These are phyloP conservation scores for Onthophagus sagittarius DNA, from an alignment of 2,888 invertebrate genomes.

Conservation along the genomic window DNA sequence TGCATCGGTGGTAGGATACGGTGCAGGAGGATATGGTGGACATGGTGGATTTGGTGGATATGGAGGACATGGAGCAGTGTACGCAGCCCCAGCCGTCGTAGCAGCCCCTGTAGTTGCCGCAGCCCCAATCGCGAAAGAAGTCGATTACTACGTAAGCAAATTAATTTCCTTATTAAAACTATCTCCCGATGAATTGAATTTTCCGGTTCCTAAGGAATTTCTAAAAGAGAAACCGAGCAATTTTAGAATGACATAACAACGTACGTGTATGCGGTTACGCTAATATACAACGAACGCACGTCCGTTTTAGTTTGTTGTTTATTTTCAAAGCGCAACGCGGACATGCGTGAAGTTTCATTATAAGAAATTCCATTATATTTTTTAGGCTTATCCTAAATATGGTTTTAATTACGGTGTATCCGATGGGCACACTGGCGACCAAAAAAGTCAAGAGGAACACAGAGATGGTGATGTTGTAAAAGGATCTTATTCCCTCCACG, in stretches of 20 bases:
- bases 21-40: not conserved
- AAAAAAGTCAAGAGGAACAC: constrained; percentile 48
- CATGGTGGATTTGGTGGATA: not conserved
- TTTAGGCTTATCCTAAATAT: constrained; percentile 56
- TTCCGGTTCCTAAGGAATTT: not conserved
- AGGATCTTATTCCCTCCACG: constrained; percentile 53
- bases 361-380: not conserved
- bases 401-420: constrained; percentile 62
- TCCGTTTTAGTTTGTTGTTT: not conserved
- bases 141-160: constrained; percentile 33
- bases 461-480: constrained; percentile 61
- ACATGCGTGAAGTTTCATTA: not conserved
- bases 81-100: constrained; percentile 34
- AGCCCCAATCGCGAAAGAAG: constrained; percentile 44
- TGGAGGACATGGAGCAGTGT: not conserved
- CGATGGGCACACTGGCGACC: constrained; percentile 58
- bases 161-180: not conserved
- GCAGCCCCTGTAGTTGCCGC: constrained; percentile 38
- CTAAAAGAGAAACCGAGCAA: not conserved
- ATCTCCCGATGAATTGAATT: too few relatives aligned
- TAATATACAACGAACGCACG: not conserved
- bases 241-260: not conserved
- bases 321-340: not conserved
- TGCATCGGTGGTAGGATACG: constrained; percentile 6
- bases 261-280: not conserved